These are phyloP conservation scores for Zygogramma bicolorata DNA, from an alignment of 2,888 invertebrate genomes.

Conservation along the genomic window DNA sequence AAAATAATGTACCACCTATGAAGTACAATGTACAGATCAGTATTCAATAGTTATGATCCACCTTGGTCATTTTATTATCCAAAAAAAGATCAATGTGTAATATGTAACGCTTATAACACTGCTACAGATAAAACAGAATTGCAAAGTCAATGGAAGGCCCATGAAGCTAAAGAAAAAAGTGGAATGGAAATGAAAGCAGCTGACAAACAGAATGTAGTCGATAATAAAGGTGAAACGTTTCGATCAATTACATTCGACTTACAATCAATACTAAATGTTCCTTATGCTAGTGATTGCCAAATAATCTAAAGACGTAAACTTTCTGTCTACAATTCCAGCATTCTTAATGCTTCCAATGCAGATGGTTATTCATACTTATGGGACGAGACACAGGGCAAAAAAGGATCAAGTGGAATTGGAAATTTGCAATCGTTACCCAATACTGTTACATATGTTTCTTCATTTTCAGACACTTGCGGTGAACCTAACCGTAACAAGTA, in stretches of 20 bases:
- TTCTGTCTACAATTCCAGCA: conserved; percentile 46
- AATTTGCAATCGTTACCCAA: conserved; percentile 33
- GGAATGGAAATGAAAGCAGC: conserved; percentile 1
- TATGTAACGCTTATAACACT: background rate
- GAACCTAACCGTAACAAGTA: conserved; percentile 47
- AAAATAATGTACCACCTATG: conserved; percentile 11
- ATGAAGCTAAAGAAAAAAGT: conserved; percentile 1
- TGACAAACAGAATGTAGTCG: background rate
- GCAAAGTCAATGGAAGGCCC: background rate
- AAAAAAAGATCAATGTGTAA: background rate
- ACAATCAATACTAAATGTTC: conserved; percentile 17
- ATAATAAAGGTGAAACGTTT: conserved; percentile 5
- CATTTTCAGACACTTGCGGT: conserved; percentile 46
- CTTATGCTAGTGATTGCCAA: conserved; percentile 25
- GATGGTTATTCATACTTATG: conserved; percentile 33
- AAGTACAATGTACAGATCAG: background rate
- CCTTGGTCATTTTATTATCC: conserved; percentile 7
- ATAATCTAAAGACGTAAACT: conserved; percentile 32
- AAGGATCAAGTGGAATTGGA: conserved; percentile 26
- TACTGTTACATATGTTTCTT: conserved; percentile 36
- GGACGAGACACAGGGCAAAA: conserved; percentile 29
- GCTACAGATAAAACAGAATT: background rate
- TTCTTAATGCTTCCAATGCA: conserved; percentile 35
- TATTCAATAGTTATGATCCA: conserved; percentile 10
- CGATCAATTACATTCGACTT: conserved; percentile 28